Evolutionary conservation across 2,888 invertebrate genomes (phyloP).

Genomic region (Hylaea fasciaria): DNA sequence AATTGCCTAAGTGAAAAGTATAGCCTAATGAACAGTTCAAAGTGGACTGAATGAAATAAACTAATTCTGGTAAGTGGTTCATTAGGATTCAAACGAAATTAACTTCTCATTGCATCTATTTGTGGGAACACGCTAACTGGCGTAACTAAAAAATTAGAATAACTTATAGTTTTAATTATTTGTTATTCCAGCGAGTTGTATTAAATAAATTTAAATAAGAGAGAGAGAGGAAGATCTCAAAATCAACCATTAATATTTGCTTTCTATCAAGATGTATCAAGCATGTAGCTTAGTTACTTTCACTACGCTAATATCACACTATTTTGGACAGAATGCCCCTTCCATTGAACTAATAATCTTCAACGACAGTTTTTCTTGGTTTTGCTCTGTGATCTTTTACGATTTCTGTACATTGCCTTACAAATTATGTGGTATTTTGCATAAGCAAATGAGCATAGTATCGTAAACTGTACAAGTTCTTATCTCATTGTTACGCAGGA

Average conservation of each 20-base stretch:
- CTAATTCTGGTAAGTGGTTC: constrained; percentile 23
- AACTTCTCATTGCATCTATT: constrained; percentile 9
- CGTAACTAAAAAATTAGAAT: not conserved
- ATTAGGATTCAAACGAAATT: constrained; percentile 24
- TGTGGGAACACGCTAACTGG: constrained; percentile 1
- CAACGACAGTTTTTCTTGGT: no score
- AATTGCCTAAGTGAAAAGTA: not conserved
- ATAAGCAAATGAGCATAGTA: constrained; percentile 9
- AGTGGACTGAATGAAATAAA: constrained; percentile 9
- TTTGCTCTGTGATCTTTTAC: not conserved
- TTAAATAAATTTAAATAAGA: no score
- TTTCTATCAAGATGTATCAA: no score
- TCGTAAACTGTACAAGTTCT: constrained; percentile 9
- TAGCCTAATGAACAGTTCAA: constrained; percentile 6
- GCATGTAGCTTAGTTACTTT: no score
- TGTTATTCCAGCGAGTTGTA: not conserved
- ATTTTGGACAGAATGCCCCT: no score
- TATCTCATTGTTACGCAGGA: constrained; percentile 22
- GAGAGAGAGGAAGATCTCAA: not conserved
- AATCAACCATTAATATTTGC: not conserved
- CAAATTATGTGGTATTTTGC: constrained; percentile 1
- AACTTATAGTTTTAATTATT: not conserved
- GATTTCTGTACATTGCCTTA: not conserved
- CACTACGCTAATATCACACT: no score
- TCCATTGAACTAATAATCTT: no score